Percentiles rank a stretch among this genome's conserved stretches.
Evolutionary conservation across 2,797 vertebrate species (phyloP).

Genomic region (Pseudocheirus occidentalis): DNA sequence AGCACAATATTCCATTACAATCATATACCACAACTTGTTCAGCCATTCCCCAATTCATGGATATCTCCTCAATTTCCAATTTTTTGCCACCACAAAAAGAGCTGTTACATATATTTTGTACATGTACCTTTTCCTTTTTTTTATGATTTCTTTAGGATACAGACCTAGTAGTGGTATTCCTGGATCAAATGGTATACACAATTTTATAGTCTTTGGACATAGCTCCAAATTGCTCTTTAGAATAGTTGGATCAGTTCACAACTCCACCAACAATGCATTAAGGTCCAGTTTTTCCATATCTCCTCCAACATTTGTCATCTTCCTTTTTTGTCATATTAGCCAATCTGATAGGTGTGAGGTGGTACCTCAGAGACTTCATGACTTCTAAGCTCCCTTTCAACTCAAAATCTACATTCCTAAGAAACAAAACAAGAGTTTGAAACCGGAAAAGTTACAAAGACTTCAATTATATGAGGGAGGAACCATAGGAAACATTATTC

Average conservation of each 20-base stretch:
- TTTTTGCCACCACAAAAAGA: background rate
- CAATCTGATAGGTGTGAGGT: background rate
- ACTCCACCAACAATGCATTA: background rate
- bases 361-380: background rate
- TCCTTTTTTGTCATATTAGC: background rate
- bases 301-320: background rate
- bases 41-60: background rate
- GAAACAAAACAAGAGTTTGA: background rate
- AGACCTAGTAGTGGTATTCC: background rate
- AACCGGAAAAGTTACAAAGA: background rate
- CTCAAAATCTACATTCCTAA: background rate
- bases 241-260: background rate
- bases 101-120: too few relatives aligned
- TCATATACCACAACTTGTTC: background rate
- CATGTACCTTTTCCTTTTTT: background rate
- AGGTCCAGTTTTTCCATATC: background rate
- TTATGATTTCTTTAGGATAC: background rate
- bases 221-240: background rate
- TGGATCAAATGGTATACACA: background rate
- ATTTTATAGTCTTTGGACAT: background rate
- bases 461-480: background rate
- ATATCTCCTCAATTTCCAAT: background rate
- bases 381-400: background rate
- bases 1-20: background rate
- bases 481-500: background rate